A percentile compares a stretch with the other conserved stretches of the same genome.
Evolutionary conservation across 2,797 vertebrate genomes (phyloP).

Genomic region (Eremophila alpestris): DNA sequence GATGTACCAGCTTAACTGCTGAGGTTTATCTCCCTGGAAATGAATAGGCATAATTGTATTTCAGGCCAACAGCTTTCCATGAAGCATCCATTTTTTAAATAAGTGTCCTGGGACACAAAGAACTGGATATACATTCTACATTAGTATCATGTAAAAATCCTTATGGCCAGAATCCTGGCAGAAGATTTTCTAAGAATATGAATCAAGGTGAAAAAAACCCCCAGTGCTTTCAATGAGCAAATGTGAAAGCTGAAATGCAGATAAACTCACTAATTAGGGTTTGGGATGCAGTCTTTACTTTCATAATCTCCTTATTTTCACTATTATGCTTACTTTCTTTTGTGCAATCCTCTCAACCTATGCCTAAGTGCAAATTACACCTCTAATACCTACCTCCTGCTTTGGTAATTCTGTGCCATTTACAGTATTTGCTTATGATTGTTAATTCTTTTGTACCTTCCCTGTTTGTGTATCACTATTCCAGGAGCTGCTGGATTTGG

Average conservation of each 20-base stretch:
- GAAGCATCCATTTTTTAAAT: constrained; percentile 28
- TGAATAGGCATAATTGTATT: constrained; percentile 27
- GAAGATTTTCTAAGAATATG: background rate
- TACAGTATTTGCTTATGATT: background rate
- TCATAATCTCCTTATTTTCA: constrained; percentile 48
- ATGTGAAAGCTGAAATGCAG: background rate
- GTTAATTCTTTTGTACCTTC: background rate
- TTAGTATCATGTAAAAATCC: constrained; percentile 29
- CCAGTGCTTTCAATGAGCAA: background rate
- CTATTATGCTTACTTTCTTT: constrained; percentile 11
- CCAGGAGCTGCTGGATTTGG: background rate
- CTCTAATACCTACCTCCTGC: background rate
- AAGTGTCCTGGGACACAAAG: background rate
- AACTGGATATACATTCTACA: background rate
- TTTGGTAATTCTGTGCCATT: background rate
- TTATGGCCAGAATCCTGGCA: background rate
- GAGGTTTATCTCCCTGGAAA: constrained; percentile 28
- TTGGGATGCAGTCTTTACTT: constrained; percentile 17
- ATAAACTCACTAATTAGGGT: constrained; percentile 28
- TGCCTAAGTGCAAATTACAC: constrained; percentile 2
- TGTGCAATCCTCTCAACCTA: background rate
- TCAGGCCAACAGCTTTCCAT: constrained; percentile 24
- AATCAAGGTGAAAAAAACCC: background rate
- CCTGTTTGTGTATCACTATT: background rate
- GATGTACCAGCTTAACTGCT: constrained; percentile 4